phyloP scores from a whole-genome alignment of 2,797 vertebrate genomes.

The Macrochelys suwanniensis region DNA sequence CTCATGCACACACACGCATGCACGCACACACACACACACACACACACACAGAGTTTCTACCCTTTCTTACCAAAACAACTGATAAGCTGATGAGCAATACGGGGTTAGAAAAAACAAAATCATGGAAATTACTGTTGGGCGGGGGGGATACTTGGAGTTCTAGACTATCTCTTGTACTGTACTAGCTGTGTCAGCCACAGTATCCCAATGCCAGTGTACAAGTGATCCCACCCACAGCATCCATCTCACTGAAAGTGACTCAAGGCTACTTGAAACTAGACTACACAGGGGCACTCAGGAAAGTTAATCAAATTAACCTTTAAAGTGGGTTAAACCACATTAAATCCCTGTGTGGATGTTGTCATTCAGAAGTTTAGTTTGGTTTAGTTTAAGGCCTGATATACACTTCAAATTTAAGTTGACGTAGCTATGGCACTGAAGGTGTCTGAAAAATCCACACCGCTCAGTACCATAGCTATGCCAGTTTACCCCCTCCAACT shows the following conservation, averaged over 20 bases:
- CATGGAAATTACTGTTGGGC: background rate
- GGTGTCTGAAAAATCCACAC: too few relatives aligned
- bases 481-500: background rate
- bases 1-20: background rate
- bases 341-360: too few relatives aligned
- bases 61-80: background rate
- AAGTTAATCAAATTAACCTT: too few relatives aligned
- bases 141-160: background rate
- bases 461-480: background rate
- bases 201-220: background rate
- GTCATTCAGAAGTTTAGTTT: too few relatives aligned
- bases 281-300: too few relatives aligned
- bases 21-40: too few relatives aligned
- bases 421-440: too few relatives aligned
- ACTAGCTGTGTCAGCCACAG: background rate
- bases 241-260: slow-evolving; percentile 42
- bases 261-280: too few relatives aligned
- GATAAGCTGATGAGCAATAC: background rate
- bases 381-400: too few relatives aligned
- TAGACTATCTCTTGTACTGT: background rate
- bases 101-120: background rate
- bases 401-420: too few relatives aligned
- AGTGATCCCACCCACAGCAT: background rate
- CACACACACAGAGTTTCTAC: background rate
- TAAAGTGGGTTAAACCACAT: too few relatives aligned